Evolutionary conservation across 2,888 invertebrate genomes (phyloP).

Genomic region (Disparrhopalites patrizii): DNA sequence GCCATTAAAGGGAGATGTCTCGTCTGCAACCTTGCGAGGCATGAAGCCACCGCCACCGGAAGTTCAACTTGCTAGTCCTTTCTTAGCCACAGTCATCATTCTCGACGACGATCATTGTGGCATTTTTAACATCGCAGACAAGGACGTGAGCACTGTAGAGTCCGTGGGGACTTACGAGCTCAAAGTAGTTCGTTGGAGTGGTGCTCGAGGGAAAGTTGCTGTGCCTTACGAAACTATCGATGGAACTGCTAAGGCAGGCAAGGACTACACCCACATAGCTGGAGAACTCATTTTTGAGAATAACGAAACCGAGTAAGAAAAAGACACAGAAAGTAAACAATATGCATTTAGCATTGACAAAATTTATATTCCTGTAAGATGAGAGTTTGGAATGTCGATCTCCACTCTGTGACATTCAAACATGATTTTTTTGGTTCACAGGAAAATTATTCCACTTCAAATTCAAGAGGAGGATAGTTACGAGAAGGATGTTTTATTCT

Average conservation of each 20-base stretch:
- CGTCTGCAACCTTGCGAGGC: constrained; percentile 44
- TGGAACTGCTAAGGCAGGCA: constrained; percentile 84
- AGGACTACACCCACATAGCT: constrained; percentile 74
- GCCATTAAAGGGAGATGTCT: constrained; percentile 43
- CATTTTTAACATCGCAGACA: constrained; percentile 85
- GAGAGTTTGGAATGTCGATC: neutral
- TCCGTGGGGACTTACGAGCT: constrained; percentile 83
- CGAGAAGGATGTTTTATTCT: constrained; percentile 92
- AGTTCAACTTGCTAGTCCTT: constrained; percentile 77
- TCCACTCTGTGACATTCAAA: too few species aligned
- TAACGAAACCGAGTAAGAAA: constrained; percentile 96
- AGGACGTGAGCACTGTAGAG: constrained; percentile 79
- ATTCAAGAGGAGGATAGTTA: constrained; percentile 97
- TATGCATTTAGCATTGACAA: too few species aligned
- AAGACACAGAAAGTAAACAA: neutral
- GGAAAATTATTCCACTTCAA: constrained; percentile 77
- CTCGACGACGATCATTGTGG: constrained; percentile 99
- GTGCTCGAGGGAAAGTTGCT: constrained; percentile 87
- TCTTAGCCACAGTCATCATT: constrained; percentile 94
- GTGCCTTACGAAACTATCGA: constrained; percentile 88
- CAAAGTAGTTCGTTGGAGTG: constrained; percentile 82
- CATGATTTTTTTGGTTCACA: constrained; percentile 51
- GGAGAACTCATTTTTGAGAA: constrained; percentile 91
- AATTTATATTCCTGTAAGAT: neutral
- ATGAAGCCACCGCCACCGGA: constrained; percentile 62